Evolutionary conservation across 2,888 invertebrate genomes (phyloP), one percentile per base, ranked within the genome.

Genomic region (Ichneumon xanthorius): DNA sequence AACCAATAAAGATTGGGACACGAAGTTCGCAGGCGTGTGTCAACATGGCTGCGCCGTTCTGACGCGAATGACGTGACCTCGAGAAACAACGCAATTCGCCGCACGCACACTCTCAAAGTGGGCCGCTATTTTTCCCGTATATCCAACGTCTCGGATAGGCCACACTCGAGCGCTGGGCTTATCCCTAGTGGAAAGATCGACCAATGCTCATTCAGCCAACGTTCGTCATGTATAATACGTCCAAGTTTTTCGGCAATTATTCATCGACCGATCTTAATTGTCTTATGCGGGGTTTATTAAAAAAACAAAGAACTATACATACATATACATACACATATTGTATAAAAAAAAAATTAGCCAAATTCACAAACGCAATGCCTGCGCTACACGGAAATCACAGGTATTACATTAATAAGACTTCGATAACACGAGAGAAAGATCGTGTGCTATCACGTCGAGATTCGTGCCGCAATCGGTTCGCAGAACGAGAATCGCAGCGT

Each of bases 351-450:
- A 50, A 26, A 55, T 55, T 71, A 61, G 30, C 48, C 45, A 67
- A 58, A 70, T 55, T 58, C n/a, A 26, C 9, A 75, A 81, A 82
- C 70, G 86, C 65, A 87, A 90, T 90, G 90, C 89, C 88, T 88
- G 87, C 84, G 70, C 71, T 78, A 84, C 87, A 81, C 72, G 84
- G 84, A 83, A 87, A 76, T 87, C 65, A 84, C 85, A 86, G 87
- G 84, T 86, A 89, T 89, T 87, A 80, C 80, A 80, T 76, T 77
- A 83, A 86, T 72, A 82, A 85, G 75, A 71, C 76, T 76, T 80
- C 55, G 67, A 80, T 55, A 86, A 40, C 19, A 40, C 33, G 33
- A 70, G 30, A 58, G 61, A 81, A 67, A 40, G 40, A 80, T 82
- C 73, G 76, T 37, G 63, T 50, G 65, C 55, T 53, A 50, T 65